Base-by-base conservation (phyloP, 2,797 vertebrate species). In the Acanthopagrus latus region DNA sequence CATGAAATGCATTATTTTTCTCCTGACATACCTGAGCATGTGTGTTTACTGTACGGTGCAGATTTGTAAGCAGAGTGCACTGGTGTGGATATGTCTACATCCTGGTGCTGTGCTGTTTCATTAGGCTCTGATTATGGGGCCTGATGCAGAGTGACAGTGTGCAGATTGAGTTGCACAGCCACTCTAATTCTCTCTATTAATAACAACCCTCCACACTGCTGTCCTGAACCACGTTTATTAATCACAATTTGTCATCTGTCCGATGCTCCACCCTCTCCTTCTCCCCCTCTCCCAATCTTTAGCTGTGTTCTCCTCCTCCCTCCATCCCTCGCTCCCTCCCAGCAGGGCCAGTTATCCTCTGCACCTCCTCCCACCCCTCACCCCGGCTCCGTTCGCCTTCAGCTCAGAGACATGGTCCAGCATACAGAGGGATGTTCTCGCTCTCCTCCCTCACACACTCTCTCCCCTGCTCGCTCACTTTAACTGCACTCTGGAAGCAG, bases 211-310 rank as follows among this genome's bases (percentile, higher is more conserved):
- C 91, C 91, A 93, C 94, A 93, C 92, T 94, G 90, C 91, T 81
- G 78, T 93, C 92, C 93, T 86, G 88, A 94, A 95, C 91, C 94
- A 94, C 94, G 95, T 95, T 96, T 96, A 96, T 96, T 96, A 95
- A 96, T 96, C 95, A 95, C 95, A 95, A 96, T 96, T 95, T 96
- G 95, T 96, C 94, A 95, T 94, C 93, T 94, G 94, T 93, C 94
- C 91, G 11, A 88, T 64, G 86, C 92, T 93, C 93, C 93, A 83
- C 93, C 92, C 86, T 89, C 88, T 88, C 84, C 78, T 78, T 75
- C 88, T 79, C 84, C 69, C 64, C 78, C 76, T 69, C 72, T 76
- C 86, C 73, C 60, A 8, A 82, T 77, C 74, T 64, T 71, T 56
- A 54, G 77, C 84, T 55, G 69, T 72, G 84, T 79, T 74, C 81